Evolutionary conservation across 2,113 vertebrate genomes (phyloP).

Genomic region (Ictalurus punctatus): DNA sequence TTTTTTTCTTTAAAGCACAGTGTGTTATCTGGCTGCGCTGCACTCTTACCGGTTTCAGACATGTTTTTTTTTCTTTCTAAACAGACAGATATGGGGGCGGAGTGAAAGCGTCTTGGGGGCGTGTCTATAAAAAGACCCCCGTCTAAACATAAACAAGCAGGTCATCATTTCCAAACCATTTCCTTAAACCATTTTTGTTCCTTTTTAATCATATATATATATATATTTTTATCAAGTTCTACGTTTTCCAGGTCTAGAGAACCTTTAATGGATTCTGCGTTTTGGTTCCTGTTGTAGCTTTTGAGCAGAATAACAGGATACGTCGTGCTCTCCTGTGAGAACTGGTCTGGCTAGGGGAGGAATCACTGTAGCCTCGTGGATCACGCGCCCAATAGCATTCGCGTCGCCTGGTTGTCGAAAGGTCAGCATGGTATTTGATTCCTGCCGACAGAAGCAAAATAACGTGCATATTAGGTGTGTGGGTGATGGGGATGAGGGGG

Average conservation of each 20-base stretch:
- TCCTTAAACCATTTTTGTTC: neutral
- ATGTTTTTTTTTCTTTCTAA: neutral
- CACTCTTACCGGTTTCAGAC: neutral
- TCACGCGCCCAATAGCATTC: neutral
- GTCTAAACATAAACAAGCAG: neutral
- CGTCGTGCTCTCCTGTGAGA: neutral
- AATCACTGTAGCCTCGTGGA: slow-evolving; percentile 2
- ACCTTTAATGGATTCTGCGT: neutral
- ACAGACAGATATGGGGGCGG: neutral
- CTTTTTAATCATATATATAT: no score
- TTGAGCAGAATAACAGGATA: neutral
- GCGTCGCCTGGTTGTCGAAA: slow-evolving; percentile 16
- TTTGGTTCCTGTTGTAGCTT: neutral
- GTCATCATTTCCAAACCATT: neutral
- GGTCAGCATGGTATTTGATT: slow-evolving; percentile 46
- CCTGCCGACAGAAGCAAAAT: slow-evolving; percentile 30
- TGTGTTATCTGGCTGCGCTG: neutral
- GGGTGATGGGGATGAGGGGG: no score
- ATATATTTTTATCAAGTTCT: neutral
- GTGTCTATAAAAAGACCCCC: neutral
- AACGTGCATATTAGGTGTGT: slow-evolving; percentile 4
- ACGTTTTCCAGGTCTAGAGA: neutral
- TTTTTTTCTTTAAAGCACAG: neutral
- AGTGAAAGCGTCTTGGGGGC: neutral
- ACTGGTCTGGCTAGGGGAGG: neutral